Conservation (phyloP, 2,797 vertebrate species). For the Betta splendens region DNA sequence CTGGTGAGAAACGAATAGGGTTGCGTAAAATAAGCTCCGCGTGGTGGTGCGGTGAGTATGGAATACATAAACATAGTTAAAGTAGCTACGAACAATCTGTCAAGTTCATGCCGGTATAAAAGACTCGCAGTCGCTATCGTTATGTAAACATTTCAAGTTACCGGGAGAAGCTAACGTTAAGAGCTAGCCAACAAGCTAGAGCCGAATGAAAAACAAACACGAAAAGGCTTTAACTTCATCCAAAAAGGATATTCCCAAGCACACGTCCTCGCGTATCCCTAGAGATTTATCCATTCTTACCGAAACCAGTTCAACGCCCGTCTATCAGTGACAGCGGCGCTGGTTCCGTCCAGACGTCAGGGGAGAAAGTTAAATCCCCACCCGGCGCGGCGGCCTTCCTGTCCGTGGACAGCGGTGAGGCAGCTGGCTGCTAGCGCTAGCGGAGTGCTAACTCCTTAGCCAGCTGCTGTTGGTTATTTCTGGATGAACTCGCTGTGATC, state of each 20-base stretch:
- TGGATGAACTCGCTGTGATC: conserved; percentile 6
- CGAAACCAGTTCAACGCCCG: conserved; percentile 17
- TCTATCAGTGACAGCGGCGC: conserved; percentile 11
- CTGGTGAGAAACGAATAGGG: neutral
- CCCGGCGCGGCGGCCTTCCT: conserved; percentile 63
- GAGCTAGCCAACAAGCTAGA: conserved; percentile 54
- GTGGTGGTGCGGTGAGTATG: conserved; percentile 13
- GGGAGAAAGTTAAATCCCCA: conserved; percentile 68
- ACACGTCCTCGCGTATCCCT: conserved; percentile 70
- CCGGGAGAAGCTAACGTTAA: conserved; percentile 34
- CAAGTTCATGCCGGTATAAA: neutral
- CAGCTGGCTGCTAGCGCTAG: conserved; percentile 41
- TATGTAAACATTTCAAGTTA: neutral
- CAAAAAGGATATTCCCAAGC: conserved; percentile 84
- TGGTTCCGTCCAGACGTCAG: conserved; percentile 32
- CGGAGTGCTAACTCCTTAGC: conserved; percentile 42
- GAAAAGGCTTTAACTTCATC: conserved; percentile 23
- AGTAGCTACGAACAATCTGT: neutral
- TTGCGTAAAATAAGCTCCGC: neutral
- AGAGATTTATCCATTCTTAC: conserved; percentile 78
- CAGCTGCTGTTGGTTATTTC: conserved; percentile 21
- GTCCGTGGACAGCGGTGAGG: conserved; percentile 64
- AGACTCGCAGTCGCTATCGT: neutral
- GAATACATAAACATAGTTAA: neutral
- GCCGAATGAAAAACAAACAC: neutral